phyloP scores from a whole-genome alignment of 1,140 invertebrate genomes.

The Lysiphlebus fabarum region DNA sequence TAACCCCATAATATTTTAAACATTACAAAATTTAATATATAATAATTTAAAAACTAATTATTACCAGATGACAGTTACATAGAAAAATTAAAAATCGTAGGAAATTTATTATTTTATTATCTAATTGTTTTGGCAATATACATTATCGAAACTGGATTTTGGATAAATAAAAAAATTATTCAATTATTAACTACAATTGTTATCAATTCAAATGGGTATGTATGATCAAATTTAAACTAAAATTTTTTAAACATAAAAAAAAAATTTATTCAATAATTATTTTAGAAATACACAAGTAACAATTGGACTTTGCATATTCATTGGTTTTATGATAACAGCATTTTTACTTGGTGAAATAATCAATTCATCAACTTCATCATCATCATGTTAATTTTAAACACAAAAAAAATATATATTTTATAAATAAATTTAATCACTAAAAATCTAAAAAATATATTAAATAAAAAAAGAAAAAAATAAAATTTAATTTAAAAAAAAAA shows the following conservation, averaged over 20 bases:
- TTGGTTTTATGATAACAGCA: conserved; percentile 9
- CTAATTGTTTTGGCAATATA: conserved; percentile 30
- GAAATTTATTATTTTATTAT: conserved; percentile 33
- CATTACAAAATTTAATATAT: conserved; percentile 13
- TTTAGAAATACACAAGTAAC: conserved; percentile 15
- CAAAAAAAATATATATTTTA: neutral
- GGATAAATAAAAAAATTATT: conserved; percentile 29
- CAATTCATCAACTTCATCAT: conserved; percentile 1
- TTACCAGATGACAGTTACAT: conserved; percentile 28
- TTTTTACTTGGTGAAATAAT: conserved; percentile 14
- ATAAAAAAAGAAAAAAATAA: neutral
- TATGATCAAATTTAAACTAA: conserved; percentile 1
- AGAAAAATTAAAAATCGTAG: conserved; percentile 28
- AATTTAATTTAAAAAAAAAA: neutral
- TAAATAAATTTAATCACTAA: neutral
- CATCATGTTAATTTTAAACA: neutral
- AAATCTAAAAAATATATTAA: neutral
- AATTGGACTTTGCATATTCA: neutral
- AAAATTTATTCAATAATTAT: neutral
- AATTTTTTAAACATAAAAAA: neutral
- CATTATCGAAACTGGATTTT: conserved; percentile 29
- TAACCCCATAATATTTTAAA: conserved; percentile 18
- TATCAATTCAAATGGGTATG: conserved; percentile 26
- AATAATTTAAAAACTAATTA: conserved; percentile 9
- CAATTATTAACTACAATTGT: conserved; percentile 22